Base-by-base conservation (phyloP, 2,797 vertebrate species). In the Sebastes miniatus region DNA sequence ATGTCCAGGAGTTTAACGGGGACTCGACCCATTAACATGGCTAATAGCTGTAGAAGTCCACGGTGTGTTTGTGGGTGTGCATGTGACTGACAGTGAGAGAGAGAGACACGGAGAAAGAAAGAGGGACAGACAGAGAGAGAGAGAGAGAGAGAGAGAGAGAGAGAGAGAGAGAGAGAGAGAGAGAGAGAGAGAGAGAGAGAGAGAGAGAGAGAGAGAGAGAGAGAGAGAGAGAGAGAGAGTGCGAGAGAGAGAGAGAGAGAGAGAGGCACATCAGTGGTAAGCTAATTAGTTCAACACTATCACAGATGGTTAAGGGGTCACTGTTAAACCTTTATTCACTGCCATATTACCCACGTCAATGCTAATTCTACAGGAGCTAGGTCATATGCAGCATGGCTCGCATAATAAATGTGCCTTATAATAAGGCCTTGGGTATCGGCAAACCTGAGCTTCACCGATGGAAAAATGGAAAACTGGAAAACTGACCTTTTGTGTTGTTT, bases 281-380 rank as follows among this genome's bases (percentile, higher is more conserved):
- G 86, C 72, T 93, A 93, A 95, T 95, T 94, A 93, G 78, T 73
- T 68, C 78, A 73, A 69, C 80, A 79, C 75, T 73, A 88, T 87
- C 86, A 88, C 87, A 93, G 80, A 93, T 88, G 87, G 89, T 89
- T 77, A 79, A 39, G 85, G 87, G 92, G 93, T 94, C 90, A 88
- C 77, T 78, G 77, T 83, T 87, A 88, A 91, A 90, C 85, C 87
- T 91, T 90, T 90, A 91, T 87, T 91, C 92, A 73, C 71, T 76
- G 78, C 89, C 89, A 90, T 91, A 93, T 92, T 93, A 87, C 65
- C 80, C 71, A 85, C 54, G 27, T 90, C 81, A 89, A 72, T 88
- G 87, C 80, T 86, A 87, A 90, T 87, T 88, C 81, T 85, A 87
- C 90, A 90, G 82, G 75, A 81, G 76, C 77, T 76, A 52, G 87